phyloP scores from a whole-genome alignment of 2,888 invertebrate species.

The Leptogaster cylindrica region DNA sequence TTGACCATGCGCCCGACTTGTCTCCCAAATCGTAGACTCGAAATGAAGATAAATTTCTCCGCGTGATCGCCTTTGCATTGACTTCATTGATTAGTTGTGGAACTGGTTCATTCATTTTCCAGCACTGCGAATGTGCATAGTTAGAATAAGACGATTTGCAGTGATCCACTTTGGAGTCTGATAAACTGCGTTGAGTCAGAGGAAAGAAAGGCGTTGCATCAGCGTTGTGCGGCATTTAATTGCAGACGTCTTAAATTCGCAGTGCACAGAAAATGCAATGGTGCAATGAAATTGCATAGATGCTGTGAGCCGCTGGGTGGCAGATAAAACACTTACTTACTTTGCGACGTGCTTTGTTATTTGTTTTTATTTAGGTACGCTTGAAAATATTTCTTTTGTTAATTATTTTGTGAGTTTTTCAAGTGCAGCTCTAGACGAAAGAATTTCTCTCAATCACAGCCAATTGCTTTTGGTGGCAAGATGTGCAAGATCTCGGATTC shows the following conservation, averaged over 20 bases:
- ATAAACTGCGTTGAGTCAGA: too few species aligned
- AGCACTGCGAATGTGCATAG: conserved; percentile 11
- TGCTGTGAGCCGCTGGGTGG: conserved; percentile 19
- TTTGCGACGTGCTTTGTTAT: background rate
- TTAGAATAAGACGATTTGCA: background rate
- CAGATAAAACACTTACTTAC: conserved; percentile 6
- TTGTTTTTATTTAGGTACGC: conserved; percentile 9
- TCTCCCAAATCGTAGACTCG: too few species aligned
- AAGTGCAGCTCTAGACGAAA: conserved; percentile 28
- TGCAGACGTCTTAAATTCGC: conserved; percentile 15
- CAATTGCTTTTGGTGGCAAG: conserved; percentile 11
- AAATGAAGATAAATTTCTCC: too few species aligned
- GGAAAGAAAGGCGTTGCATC: conserved; percentile 18
- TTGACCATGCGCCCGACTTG: too few species aligned
- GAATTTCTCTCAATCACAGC: conserved; percentile 24
- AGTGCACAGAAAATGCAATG: conserved; percentile 26
- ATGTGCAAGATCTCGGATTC: conserved; percentile 14
- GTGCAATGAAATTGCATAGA: conserved; percentile 4
- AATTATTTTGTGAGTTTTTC: conserved; percentile 8
- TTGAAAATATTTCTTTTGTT: conserved; percentile 20
- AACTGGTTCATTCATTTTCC: conserved; percentile 14
- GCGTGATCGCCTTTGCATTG: too few species aligned
- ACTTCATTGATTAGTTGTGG: background rate
- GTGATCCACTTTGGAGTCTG: background rate
- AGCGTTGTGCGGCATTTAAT: conserved; percentile 26